A percentile compares a stretch with the other conserved stretches of the same genome.
Evolutionary conservation across 2,113 vertebrate genomes (phyloP).

Genomic region (Poicephalus meyeri): DNA sequence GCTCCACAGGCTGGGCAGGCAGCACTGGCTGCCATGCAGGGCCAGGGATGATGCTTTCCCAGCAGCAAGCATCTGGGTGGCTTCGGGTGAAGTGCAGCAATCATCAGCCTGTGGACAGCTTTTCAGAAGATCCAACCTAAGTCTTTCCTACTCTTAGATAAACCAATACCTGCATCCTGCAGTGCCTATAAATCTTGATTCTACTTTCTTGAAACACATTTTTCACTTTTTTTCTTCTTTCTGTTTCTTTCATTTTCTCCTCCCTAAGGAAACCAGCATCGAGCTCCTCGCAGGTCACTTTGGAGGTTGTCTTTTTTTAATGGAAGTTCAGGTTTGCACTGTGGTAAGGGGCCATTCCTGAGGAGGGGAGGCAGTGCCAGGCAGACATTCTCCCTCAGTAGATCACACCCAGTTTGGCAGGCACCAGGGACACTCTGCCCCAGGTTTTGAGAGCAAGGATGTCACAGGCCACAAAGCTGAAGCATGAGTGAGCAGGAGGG

Average conservation of each 20-base stretch:
- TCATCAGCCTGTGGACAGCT: background rate
- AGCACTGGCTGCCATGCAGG: background rate
- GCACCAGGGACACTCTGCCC: background rate
- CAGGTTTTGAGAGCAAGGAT: background rate
- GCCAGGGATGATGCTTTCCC: background rate
- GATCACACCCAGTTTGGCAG: background rate
- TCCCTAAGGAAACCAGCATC: background rate
- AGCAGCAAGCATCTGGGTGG: accelerated
- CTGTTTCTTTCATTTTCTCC: background rate
- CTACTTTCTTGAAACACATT: background rate
- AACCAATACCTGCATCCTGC: background rate
- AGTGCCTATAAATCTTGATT: background rate
- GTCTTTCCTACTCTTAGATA: background rate
- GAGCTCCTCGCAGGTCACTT: background rate
- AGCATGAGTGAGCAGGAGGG: accelerated
- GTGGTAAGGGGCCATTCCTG: background rate
- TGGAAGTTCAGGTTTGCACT: background rate
- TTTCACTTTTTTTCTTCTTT: accelerated
- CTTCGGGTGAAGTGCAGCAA: background rate
- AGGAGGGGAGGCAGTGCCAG: background rate
- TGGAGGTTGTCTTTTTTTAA: background rate
- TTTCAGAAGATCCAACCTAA: background rate
- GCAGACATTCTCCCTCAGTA: background rate
- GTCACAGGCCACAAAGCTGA: background rate
- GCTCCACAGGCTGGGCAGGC: background rate